A percentile compares a stretch with the other conserved stretches of the same genome.
Conservation (phyloP, 2,888 invertebrate genomes). For the Drosophila fulvimacula region DNA sequence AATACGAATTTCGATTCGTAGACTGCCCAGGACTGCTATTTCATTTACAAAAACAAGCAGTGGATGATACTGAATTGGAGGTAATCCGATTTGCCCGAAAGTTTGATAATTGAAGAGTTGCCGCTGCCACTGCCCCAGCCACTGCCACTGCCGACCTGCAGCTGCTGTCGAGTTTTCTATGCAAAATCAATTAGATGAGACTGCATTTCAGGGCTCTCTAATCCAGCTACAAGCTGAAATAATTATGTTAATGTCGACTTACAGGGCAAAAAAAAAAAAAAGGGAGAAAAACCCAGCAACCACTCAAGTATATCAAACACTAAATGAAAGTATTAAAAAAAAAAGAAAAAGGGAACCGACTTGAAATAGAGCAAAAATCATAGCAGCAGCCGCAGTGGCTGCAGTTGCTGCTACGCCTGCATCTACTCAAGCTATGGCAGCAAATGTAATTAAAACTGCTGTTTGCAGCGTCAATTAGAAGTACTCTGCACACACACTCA, state of each 20-base stretch:
- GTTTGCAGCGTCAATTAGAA: conserved; percentile 74
- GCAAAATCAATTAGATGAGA: conserved; percentile 67
- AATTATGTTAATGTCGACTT: conserved; percentile 17
- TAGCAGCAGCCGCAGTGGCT: not conserved
- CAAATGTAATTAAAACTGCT: conserved; percentile 77
- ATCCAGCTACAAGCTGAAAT: conserved; percentile 1
- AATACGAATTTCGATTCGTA: conserved; percentile 26
- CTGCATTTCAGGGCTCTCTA: conserved; percentile 6
- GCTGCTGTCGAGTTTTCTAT: conserved; percentile 9
- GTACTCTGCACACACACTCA: conserved; percentile 37
- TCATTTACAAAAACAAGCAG: conserved; percentile 10
- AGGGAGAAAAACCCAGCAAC: not conserved
- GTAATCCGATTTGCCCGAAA: conserved; percentile 61
- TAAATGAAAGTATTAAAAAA: not conserved
- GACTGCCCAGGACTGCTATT: conserved; percentile 12
- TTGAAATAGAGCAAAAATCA: conserved; percentile 8
- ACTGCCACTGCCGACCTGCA: conserved; percentile 1
- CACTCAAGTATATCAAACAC: conserved; percentile 12
- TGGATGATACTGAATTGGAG: conserved; percentile 2
- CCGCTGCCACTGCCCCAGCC: conserved; percentile 8
- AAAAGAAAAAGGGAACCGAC: conserved; percentile 3
- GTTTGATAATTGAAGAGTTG: conserved; percentile 61
- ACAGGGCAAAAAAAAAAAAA: not conserved
- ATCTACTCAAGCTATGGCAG: conserved; percentile 21
- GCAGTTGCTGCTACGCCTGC: not conserved